Base-by-base conservation (phyloP, 2,113 vertebrate genomes). In the Panurus biarmicus region DNA sequence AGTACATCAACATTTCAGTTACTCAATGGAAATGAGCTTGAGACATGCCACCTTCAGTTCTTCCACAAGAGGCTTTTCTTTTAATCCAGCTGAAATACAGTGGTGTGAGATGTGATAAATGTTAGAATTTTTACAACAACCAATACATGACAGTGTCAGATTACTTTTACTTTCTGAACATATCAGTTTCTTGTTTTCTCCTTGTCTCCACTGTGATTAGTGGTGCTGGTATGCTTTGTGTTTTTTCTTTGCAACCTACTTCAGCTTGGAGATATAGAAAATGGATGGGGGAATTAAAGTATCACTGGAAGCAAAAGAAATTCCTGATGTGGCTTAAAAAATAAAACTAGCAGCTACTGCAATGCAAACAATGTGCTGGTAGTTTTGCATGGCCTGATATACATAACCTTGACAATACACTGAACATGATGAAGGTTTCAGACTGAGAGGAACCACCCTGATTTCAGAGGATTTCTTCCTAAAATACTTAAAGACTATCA, bases 401-500 rank as follows among this genome's bases (percentile, higher is more conserved):
- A 94, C 22, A 15, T 70, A 19, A 40, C 54, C 40, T 96, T 85
- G 65, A 91, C 2, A 17, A 89, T 47, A 91, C 73, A 38, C 10
- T 79, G 31, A 75, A 29, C 17, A 58, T 82, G 73, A 89, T 79
- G 8, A 24, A 79, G 16, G 51, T 94, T 93, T 95, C 79, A 51
- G 76, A 88, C 26, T 47, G 69, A 86, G 73, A 87, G 5, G 31
- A 95, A 67, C 48, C 15, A 47, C 74, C 20, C 40, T 93, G 35
- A 92, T 94, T 82, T 94, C 74, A 56, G 86, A 94, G 10, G 38
- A 95, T 31, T 83, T 91, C 50, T 94, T 91, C 1, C 74, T 78
- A 81, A 91, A 76, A 42, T 42, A 64, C 0, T 6, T 70, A 61
- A 91, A 67, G 33, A 65, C 7, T 80, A 67, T 47, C 74, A 47